These are phyloP conservation scores for Cassiopea andromeda DNA, from an alignment of 30 jellyfish, hydroid and myxozoan genomes.

Conservation along the genomic window DNA sequence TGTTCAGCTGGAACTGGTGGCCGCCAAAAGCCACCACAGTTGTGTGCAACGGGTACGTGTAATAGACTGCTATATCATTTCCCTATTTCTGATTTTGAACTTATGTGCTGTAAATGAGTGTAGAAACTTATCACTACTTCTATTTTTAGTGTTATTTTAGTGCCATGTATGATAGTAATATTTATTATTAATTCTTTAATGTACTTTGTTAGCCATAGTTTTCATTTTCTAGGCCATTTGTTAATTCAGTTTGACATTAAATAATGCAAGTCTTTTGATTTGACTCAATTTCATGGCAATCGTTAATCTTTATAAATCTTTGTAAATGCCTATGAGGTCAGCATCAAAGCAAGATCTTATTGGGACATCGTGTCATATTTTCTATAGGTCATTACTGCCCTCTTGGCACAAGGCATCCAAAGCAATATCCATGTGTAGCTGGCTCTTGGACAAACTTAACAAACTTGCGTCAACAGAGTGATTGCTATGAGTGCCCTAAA, in stretches of 20 bases:
- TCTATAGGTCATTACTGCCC: conserved; percentile 94
- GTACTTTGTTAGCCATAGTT: no score
- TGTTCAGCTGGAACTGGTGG: conserved; percentile 99
- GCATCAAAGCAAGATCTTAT: background rate
- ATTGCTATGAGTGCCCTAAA: conserved; percentile 94
- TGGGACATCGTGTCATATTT: background rate
- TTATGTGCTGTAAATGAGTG: no score
- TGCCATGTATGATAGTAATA: no score
- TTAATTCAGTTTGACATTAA: no score
- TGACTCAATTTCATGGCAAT: no score
- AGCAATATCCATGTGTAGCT: conserved; percentile 95
- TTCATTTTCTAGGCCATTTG: no score
- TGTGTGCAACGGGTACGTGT: conserved; percentile 91
- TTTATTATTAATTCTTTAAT: no score
- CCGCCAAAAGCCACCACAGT: conserved; percentile 91
- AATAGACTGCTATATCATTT: background rate
- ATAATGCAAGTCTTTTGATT: no score
- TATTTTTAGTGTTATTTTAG: no score
- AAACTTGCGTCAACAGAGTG: conserved; percentile 75
- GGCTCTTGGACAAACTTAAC: conserved; percentile 97
- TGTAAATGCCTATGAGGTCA: no score
- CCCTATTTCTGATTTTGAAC: background rate
- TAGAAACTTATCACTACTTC: no score
- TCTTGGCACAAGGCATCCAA: conserved; percentile 93
- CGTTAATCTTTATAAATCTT: no score